Percentiles rank a stretch among this genome's conserved stretches.
These are phyloP conservation scores for Fratercula arctica DNA, from an alignment of 2,797 vertebrate genomes.

Conservation along the genomic window DNA sequence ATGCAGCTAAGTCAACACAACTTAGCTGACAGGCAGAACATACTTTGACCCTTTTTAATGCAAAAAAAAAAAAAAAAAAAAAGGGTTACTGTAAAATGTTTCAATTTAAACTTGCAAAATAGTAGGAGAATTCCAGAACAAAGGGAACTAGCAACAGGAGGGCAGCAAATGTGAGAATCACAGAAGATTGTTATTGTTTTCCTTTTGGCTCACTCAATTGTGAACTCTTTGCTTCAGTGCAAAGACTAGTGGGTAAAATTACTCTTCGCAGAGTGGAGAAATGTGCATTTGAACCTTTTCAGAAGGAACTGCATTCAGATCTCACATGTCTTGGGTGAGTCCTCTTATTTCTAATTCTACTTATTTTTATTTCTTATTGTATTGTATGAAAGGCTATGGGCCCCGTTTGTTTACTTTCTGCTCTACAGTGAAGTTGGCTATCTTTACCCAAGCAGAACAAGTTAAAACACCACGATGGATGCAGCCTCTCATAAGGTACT, in stretches of 20 bases:
- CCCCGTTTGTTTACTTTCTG: neutral
- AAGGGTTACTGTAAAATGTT: neutral
- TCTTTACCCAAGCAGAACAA: neutral
- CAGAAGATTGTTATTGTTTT: neutral
- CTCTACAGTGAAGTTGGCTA: neutral
- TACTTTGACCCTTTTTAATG: neutral
- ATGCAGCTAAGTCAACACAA: neutral
- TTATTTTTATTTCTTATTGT: neutral
- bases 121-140: neutral
- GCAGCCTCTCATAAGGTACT: neutral
- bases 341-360: neutral
- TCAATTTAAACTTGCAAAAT: neutral
- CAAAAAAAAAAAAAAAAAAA: neutral
- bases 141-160: neutral
- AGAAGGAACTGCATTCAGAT: neutral
- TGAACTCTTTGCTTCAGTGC: neutral
- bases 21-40: neutral
- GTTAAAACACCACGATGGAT: neutral
- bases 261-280: neutral
- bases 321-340: neutral
- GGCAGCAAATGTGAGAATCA: neutral
- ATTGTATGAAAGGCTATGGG: neutral
- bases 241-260: neutral
- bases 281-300: neutral
- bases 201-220: neutral